Conservation (phyloP, 2,888 invertebrate species). For the Troides oblongomaculatus region DNA sequence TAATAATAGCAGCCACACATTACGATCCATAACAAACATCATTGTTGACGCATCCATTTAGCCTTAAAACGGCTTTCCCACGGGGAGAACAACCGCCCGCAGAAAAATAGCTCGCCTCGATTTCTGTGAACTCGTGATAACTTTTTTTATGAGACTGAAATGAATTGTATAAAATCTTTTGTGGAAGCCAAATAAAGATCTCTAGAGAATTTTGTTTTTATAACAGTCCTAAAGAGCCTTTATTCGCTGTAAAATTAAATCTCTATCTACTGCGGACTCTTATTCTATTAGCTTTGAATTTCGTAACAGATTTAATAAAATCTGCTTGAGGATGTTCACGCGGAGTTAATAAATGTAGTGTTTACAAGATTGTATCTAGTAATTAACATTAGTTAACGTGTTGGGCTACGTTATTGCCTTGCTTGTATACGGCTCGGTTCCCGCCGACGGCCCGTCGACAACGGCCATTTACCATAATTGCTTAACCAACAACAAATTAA, state of each 20-base stretch:
- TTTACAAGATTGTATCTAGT: slow-evolving; percentile 62
- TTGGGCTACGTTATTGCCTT: slow-evolving; percentile 57
- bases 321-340: slow-evolving; percentile 11
- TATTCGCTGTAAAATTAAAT: slow-evolving; percentile 60
- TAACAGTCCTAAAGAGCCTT: slow-evolving; percentile 58
- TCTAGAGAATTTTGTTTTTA: slow-evolving; percentile 64
- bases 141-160: slow-evolving; percentile 73
- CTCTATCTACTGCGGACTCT: slow-evolving; percentile 47
- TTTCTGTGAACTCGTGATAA: slow-evolving; percentile 74
- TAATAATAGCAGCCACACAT: too few species aligned
- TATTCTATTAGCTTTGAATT: slow-evolving; percentile 36
- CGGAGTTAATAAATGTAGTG: slow-evolving; percentile 34
- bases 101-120: slow-evolving; percentile 68
- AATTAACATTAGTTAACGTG: slow-evolving; percentile 67
- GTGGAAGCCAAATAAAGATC: slow-evolving; percentile 69
- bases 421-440: slow-evolving; percentile 52
- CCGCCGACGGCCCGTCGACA: slow-evolving; percentile 43
- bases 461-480: slow-evolving; percentile 66
- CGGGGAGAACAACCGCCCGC: slow-evolving; percentile 58
- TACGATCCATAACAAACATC: slow-evolving; percentile 37
- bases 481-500: slow-evolving; percentile 66
- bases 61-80: slow-evolving; percentile 62
- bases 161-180: slow-evolving; percentile 76
- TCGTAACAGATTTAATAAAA: slow-evolving; percentile 26
- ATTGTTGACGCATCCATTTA: slow-evolving; percentile 43